Percentiles rank a stretch among this genome's conserved stretches.
Conservation (phyloP, 2,797 vertebrate genomes). For the Denticeps clupeoides region DNA sequence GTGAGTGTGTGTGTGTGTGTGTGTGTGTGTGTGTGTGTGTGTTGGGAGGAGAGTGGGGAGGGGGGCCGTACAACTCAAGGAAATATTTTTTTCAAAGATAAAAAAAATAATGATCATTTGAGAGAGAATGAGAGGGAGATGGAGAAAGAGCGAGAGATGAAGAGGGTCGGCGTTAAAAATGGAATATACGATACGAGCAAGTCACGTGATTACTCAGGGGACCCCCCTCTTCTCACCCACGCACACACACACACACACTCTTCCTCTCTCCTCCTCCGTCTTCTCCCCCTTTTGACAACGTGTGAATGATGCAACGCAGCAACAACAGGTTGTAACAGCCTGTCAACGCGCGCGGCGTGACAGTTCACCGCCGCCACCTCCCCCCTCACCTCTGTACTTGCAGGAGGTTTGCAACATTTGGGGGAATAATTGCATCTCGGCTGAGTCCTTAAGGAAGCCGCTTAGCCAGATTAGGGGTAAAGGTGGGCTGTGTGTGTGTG, state of each 20-base stretch:
- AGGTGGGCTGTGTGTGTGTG: background rate
- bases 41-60: background rate
- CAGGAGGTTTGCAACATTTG: background rate
- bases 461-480: conserved; percentile 44
- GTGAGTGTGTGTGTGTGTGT: conserved; percentile 4
- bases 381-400: background rate
- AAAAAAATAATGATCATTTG: background rate
- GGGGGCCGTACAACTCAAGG: too few relatives aligned
- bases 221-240: conserved; percentile 18
- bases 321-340: conserved; percentile 52
- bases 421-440: background rate
- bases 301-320: conserved; percentile 50
- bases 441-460: conserved; percentile 40
- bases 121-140: conserved; percentile 2
- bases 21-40: conserved; percentile 1
- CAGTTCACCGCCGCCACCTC: background rate
- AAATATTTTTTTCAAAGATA: conserved; percentile 1
- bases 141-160: conserved; percentile 2
- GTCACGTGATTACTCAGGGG: conserved; percentile 34
- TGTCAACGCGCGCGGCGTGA: background rate
- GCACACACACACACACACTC: conserved; percentile 6
- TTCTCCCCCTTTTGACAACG: conserved; percentile 25
- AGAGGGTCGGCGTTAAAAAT: conserved; percentile 28
- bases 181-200: conserved; percentile 26
- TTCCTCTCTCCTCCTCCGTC: conserved; percentile 14